Evolutionary conservation across 2,888 invertebrate genomes (phyloP), one percentile per base, ranked within the genome.

Genomic region (Nemurella pictetii): DNA sequence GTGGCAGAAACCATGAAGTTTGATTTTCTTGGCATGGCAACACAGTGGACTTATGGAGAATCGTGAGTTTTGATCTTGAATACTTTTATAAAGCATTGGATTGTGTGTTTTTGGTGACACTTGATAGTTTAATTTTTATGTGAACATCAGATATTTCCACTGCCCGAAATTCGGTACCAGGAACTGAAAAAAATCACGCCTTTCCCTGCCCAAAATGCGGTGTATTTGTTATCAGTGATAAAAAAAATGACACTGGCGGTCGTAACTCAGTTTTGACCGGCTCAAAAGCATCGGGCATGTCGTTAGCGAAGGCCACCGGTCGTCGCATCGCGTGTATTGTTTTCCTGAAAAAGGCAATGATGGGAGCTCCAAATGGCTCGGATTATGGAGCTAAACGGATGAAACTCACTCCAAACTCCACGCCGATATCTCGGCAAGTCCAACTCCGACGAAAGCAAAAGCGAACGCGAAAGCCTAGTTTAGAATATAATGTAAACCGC

Each of bases 281-380:
- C 32, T 32, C 32, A 32, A 32, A n/a, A 32, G 32, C 9, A 20
- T 55, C 55, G 2, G 9, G 32, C 32, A 2, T 55, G 55, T 20
- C 9, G n/a, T n/a, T n/a, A n/a, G 1, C 55, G 55, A 55, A 55
- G 55, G 55, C 55, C 55, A 20, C 1, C 32, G n/a, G n/a, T 32
- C 55, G 55, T 55, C 55, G 2, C 75, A n/a, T 27, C 5, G 28
- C 25, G 30, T 7, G 29, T 29, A 78, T 78, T 78, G 78, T 78
- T 78, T 5, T 78, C 78, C 78, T 78, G 30, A 29, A 82, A 55
- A 72, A 82, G 82, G 26, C 82, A 82, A 81, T 81, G 35, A 78
- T 78, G 30, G 78, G 36, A 35, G 82, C 55, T 27, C 55, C 15
- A 27, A 27, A 28, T 12, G 72, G 28, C 81, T 1, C 20, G 35